These are phyloP conservation scores for Orchestia grillus DNA, from an alignment of 1,140 invertebrate species.

Conservation along the genomic window DNA sequence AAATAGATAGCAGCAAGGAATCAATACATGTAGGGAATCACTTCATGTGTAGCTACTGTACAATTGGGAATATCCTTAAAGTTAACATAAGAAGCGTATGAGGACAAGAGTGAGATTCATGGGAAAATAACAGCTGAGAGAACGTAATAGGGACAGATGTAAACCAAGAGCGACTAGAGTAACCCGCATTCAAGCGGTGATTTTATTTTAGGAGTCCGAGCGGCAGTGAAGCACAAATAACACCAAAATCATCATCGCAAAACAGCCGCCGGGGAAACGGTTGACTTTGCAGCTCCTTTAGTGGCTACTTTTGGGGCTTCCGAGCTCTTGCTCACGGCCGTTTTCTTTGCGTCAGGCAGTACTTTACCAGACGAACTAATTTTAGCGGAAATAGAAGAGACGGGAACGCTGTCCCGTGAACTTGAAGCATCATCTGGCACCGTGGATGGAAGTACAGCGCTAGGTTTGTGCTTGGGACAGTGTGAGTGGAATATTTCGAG, in stretches of 20 bases:
- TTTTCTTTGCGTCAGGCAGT: background rate
- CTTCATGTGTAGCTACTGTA: slow-evolving; percentile 2
- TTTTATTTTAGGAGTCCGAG: background rate
- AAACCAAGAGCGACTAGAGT: slow-evolving; percentile 45
- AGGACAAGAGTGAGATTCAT: slow-evolving; percentile 51
- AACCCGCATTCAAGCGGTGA: background rate
- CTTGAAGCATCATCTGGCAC: background rate
- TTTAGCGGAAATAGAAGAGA: background rate
- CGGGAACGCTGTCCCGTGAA: background rate
- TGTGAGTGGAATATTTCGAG: slow-evolving; percentile 64
- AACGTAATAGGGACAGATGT: slow-evolving; percentile 22
- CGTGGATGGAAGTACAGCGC: background rate
- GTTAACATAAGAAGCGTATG: slow-evolving; percentile 48
- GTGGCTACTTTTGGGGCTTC: background rate
- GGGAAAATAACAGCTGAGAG: slow-evolving; percentile 16
- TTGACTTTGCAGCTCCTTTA: slow-evolving; percentile 9
- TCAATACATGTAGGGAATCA: background rate
- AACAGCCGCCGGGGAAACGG: background rate
- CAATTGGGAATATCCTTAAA: background rate
- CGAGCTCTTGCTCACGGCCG: background rate
- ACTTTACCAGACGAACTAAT: background rate
- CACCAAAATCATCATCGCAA: background rate
- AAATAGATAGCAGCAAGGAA: background rate
- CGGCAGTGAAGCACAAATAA: background rate
- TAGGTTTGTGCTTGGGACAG: slow-evolving; percentile 63